phyloP scores from a whole-genome alignment of 2,797 vertebrate species.

The Synanceia verrucosa region DNA sequence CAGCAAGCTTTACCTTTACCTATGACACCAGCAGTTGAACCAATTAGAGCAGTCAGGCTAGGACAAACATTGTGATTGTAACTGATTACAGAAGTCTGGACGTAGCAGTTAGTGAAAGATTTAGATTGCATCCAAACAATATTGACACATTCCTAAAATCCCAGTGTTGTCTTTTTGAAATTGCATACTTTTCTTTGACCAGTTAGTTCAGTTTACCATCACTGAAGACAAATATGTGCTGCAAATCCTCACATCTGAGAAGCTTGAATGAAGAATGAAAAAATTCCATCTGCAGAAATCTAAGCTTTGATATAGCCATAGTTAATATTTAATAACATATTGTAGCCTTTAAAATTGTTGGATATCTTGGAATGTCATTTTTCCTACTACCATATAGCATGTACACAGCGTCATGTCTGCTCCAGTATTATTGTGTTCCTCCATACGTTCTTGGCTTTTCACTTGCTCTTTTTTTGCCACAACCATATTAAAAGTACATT shows the following conservation, averaged over 20 bases:
- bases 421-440: neutral
- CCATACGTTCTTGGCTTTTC: neutral
- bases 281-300: too few species aligned
- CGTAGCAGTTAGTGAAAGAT: constrained; percentile 14
- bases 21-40: constrained; percentile 57
- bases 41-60: constrained; percentile 51
- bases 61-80: constrained; percentile 45
- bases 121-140: neutral
- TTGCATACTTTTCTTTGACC: neutral
- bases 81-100: constrained; percentile 33
- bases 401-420: neutral
- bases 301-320: too few species aligned
- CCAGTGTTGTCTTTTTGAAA: neutral
- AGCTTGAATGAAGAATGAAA: too few species aligned
- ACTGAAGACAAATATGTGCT: neutral
- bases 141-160: neutral
- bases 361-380: neutral
- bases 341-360: neutral
- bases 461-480: neutral
- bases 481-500: neutral
- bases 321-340: too few species aligned
- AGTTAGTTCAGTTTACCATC: neutral
- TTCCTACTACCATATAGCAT: neutral
- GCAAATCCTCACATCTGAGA: too few species aligned
- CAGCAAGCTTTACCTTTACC: constrained; percentile 52